phyloP scores from a whole-genome alignment of 2,888 invertebrate genomes.

The Erebia epiphron region DNA sequence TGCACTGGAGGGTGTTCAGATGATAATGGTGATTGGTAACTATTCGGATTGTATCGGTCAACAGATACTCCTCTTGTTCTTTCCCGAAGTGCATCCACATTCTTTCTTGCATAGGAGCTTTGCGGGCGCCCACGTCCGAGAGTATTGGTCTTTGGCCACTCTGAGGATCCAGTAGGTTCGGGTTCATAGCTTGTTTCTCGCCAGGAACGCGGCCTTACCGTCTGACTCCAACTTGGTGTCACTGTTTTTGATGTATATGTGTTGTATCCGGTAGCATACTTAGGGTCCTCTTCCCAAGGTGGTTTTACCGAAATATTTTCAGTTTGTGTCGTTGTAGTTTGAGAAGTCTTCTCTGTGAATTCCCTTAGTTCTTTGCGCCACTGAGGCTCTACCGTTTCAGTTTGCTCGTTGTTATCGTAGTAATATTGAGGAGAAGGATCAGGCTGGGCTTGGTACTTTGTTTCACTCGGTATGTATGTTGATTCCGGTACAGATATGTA shows the following conservation, averaged over 20 bases:
- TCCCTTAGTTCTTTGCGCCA: constrained; percentile 79
- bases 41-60: constrained; percentile 74
- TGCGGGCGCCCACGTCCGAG: constrained; percentile 71
- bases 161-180: constrained; percentile 67
- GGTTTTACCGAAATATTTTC: constrained; percentile 63
- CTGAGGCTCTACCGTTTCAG: constrained; percentile 68
- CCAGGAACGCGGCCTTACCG: constrained; percentile 71
- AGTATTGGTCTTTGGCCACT: constrained; percentile 72
- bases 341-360: constrained; percentile 72
- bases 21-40: constrained; percentile 66
- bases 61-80: constrained; percentile 73
- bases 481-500: constrained; percentile 77
- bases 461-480: constrained; percentile 71
- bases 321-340: constrained; percentile 54
- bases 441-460: constrained; percentile 71
- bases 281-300: constrained; percentile 71
- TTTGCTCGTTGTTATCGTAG: constrained; percentile 72
- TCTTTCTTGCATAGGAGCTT: constrained; percentile 61
- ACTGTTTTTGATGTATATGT: constrained; percentile 60
- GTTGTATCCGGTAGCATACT: constrained; percentile 56
- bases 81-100: constrained; percentile 58
- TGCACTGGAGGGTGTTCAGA: constrained; percentile 74
- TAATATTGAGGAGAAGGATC: constrained; percentile 76
- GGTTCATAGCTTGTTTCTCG: constrained; percentile 77
- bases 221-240: constrained; percentile 78